Base-by-base conservation (phyloP, 2,113 vertebrate genomes). In the Crotalus helleri region DNA sequence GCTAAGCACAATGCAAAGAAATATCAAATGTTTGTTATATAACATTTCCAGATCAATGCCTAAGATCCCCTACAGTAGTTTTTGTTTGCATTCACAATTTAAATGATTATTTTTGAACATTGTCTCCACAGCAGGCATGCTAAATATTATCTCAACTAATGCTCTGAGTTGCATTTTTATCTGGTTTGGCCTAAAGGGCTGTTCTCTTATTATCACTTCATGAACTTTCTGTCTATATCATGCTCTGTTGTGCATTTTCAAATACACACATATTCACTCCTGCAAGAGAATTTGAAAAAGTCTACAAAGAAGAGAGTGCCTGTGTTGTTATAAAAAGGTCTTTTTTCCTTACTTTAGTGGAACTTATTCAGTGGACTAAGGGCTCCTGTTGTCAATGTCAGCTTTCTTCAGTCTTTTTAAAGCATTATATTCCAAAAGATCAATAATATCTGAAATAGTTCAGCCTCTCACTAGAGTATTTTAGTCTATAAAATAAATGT, bases 91-190 rank as follows among this genome's bases (percentile, higher is more conserved):
- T 88, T 88, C 49, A 39, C 59, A 90, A 21, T 87, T 53, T 86
- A 90, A 59, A 12, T 54, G 33, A 3, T n/a, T 93, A 29, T 4
- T 81, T 95, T 93, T 91, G 6, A 92, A 93, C 95, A 91, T 92
- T 39, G 3, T 0, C 39, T 0, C 90, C 23, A 54, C 55, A 93
- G n/a, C 46, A 1, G 91, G 6, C 7, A 57, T 92, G 94, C 95
- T 94, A 0, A 93, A 93, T n/a, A 44, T 91, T 92, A 33, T 64
- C 11, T 33, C 17, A 53, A 64, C 87, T 53, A 23, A 81, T 81
- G 81, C 29, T 74, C 2, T 11, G 39, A 33, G 61, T 7, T 39
- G 6, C 5, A 74, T 24, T 61, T 46, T 5, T 81, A 24, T 44
- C 91, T 91, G 12, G 3, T 4, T 92, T 94, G 88, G 29, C 39